Conservation (phyloP, 92 coral and sea anemone species). For the Porites cylindrica region DNA sequence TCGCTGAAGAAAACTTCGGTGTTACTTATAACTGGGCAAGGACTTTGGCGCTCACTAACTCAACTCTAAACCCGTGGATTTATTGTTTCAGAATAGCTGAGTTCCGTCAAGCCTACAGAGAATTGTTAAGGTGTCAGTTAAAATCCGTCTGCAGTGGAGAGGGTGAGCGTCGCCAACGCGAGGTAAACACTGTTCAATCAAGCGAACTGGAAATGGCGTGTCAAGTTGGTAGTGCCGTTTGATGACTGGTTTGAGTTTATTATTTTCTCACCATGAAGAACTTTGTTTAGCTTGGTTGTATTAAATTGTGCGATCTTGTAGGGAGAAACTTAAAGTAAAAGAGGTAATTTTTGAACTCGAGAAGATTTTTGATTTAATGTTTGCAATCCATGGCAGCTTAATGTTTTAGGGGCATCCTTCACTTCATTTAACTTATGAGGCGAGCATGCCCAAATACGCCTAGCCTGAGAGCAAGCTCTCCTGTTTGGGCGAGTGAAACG, state of each 20-base stretch:
- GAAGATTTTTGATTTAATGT: too few relatives aligned
- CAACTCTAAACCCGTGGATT: constrained; percentile 88
- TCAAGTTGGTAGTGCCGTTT: neutral
- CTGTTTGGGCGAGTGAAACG: too few relatives aligned
- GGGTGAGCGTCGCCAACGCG: constrained; percentile 12
- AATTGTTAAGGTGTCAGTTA: constrained; percentile 72
- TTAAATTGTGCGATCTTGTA: neutral
- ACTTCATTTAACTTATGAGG: too few relatives aligned
- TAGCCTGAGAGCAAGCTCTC: too few relatives aligned
- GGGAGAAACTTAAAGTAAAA: neutral
- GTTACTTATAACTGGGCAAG: constrained; percentile 90
- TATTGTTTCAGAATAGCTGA: constrained; percentile 85
- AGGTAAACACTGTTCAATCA: constrained; percentile 3
- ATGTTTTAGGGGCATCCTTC: too few relatives aligned
- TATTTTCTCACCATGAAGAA: neutral
- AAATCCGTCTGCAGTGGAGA: constrained; percentile 14
- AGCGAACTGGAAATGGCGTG: constrained; percentile 21
- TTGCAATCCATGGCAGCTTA: too few relatives aligned
- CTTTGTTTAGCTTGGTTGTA: too few relatives aligned
- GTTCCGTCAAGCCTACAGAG: constrained; percentile 82
- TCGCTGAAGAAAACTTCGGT: constrained; percentile 70
- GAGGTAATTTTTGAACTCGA: too few relatives aligned
- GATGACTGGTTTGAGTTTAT: neutral
- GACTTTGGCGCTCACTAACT: constrained; percentile 79
- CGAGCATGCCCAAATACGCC: too few relatives aligned